Conservation (phyloP, 2,888 invertebrate species). For the Microctonus hyperodae region DNA sequence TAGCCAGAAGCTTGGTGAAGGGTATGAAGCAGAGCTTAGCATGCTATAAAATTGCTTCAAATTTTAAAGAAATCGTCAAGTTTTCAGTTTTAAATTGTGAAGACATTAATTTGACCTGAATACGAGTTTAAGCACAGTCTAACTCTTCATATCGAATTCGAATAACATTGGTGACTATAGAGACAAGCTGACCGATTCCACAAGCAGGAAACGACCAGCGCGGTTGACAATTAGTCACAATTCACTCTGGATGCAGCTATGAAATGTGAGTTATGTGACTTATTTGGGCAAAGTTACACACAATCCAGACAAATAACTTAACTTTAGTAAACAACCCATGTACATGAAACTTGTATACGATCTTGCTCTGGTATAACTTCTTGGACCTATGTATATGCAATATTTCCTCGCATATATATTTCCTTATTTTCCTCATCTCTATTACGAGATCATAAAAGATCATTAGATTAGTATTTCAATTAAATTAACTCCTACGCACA, state of each 20-base stretch:
- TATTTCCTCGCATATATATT: neutral
- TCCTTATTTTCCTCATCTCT: neutral
- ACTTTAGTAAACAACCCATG: constrained; percentile 53
- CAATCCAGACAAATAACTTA: constrained; percentile 57
- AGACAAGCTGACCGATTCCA: neutral
- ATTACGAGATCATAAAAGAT: neutral
- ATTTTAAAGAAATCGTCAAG: neutral
- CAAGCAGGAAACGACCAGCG: constrained; percentile 5
- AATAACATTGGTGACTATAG: neutral
- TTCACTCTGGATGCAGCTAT: constrained; percentile 54
- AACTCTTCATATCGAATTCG: neutral
- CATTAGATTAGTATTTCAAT: neutral
- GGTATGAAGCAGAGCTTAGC: neutral
- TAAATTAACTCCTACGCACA: neutral
- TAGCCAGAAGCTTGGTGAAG: neutral
- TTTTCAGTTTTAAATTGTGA: constrained; percentile 7
- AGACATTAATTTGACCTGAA: constrained; percentile 15
- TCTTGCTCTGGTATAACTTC: neutral
- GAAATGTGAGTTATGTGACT: constrained; percentile 53
- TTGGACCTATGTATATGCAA: neutral
- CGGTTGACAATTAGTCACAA: constrained; percentile 61
- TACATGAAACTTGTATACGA: neutral
- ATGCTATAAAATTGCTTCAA: neutral
- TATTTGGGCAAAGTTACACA: constrained; percentile 54
- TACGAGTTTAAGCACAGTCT: constrained; percentile 21